phyloP scores from a whole-genome alignment of 2,888 invertebrate genomes.

The Blastobasis lacticolella region DNA sequence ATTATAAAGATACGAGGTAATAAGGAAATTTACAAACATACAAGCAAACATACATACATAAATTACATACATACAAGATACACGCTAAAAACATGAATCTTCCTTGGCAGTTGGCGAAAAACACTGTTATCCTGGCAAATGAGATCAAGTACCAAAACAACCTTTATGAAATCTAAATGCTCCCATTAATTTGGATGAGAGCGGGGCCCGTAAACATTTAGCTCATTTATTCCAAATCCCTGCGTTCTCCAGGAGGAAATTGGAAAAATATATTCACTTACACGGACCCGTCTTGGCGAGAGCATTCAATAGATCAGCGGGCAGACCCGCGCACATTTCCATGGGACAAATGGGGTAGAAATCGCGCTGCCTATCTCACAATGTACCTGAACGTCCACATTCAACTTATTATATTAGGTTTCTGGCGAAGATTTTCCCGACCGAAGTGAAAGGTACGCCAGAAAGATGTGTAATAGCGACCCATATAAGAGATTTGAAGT shows the following conservation, averaged over 20 bases:
- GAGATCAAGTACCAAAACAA: too few species aligned
- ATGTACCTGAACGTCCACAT: constrained; percentile 27
- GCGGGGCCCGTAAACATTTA: too few species aligned
- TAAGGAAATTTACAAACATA: too few species aligned
- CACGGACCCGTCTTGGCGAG: constrained; percentile 17
- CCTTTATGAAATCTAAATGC: too few species aligned
- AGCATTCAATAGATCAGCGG: constrained; percentile 45
- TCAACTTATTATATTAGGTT: constrained; percentile 36
- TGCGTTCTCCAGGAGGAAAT: background rate
- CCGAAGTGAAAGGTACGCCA: constrained; percentile 22
- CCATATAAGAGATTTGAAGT: constrained; percentile 1
- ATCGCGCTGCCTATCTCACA: constrained; percentile 33
- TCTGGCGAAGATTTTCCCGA: constrained; percentile 33
- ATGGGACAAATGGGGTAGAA: constrained; percentile 46
- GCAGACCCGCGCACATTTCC: constrained; percentile 33
- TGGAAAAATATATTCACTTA: constrained; percentile 45
- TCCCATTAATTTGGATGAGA: too few species aligned
- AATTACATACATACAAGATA: too few species aligned
- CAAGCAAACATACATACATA: too few species aligned
- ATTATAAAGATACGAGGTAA: too few species aligned
- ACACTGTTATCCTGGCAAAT: too few species aligned
- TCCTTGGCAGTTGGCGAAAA: too few species aligned
- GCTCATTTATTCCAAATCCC: too few species aligned
- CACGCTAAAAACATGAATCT: too few species aligned
- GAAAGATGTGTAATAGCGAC: constrained; percentile 26